A percentile compares a stretch with the other conserved stretches of the same genome.
Evolutionary conservation across 1,140 invertebrate genomes (phyloP).

Genomic region (Mycetomoellerius zeteki): DNA sequence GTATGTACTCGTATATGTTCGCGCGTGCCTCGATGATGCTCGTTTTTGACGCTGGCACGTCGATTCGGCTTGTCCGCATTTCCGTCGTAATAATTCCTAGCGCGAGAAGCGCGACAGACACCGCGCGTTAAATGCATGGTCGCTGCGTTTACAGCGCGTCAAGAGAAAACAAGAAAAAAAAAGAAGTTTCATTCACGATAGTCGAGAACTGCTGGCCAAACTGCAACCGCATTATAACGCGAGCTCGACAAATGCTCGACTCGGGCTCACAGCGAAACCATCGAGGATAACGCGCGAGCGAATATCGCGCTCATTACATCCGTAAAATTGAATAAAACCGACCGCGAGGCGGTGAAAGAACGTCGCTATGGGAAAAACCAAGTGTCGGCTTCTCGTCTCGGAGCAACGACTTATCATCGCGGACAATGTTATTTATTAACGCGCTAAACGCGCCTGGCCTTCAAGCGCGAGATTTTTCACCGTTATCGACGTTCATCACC

Average conservation of each 20-base stretch:
- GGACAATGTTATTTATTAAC: conserved; percentile 58
- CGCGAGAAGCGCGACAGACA: conserved; percentile 5
- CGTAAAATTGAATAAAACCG: conserved; percentile 1
- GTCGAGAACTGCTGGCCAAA: conserved; percentile 10
- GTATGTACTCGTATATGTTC: conserved; percentile 42
- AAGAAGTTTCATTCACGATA: not conserved
- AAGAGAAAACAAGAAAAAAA: not conserved
- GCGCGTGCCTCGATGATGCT: conserved; percentile 33
- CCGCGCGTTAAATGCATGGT: conserved; percentile 15
- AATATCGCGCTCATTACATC: not conserved
- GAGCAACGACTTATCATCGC: conserved; percentile 21
- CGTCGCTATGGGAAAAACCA: not conserved
- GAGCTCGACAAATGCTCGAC: not conserved
- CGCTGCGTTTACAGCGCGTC: conserved; percentile 17
- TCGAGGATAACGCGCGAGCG: not conserved
- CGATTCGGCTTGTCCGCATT: conserved; percentile 55
- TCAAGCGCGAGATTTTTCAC: conserved; percentile 36
- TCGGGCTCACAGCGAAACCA: not conserved
- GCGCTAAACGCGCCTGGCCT: conserved; percentile 57
- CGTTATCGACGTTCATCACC: conserved; percentile 51
- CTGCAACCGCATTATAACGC: not conserved
- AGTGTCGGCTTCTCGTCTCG: not conserved
- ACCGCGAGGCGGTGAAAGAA: not conserved
- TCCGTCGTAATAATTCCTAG: conserved; percentile 65
- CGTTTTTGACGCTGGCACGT: conserved; percentile 55